These are phyloP conservation scores for Allophyes oxyacanthae DNA, from an alignment of 2,888 invertebrate species.

Conservation along the genomic window DNA sequence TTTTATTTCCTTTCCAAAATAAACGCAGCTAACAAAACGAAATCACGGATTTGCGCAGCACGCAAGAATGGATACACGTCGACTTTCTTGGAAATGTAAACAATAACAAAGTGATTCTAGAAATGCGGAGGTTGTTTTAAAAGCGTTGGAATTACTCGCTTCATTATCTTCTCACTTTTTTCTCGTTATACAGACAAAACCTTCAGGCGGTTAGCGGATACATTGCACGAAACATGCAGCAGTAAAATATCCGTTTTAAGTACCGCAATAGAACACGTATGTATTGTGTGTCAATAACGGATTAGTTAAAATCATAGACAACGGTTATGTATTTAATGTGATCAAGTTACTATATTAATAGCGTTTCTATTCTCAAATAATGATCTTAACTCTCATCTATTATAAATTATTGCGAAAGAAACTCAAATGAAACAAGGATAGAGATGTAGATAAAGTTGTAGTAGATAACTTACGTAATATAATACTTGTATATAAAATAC, in stretches of 20 bases:
- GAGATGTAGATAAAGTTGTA: background rate
- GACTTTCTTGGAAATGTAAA: conserved; percentile 38
- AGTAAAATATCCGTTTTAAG: conserved; percentile 44
- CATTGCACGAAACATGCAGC: conserved; percentile 40
- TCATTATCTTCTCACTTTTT: conserved; percentile 45
- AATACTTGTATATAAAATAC: conserved; percentile 8
- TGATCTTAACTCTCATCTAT: no score
- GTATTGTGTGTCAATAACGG: conserved; percentile 43
- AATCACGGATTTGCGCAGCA: conserved; percentile 32
- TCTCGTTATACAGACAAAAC: conserved; percentile 11
- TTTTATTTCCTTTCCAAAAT: conserved; percentile 65
- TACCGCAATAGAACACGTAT: conserved; percentile 44
- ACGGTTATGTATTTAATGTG: no score
- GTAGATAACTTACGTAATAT: conserved; percentile 4
- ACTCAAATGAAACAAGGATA: background rate
- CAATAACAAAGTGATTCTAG: conserved; percentile 47
- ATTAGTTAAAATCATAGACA: background rate
- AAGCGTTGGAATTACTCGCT: conserved; percentile 26
- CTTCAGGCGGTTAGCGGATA: conserved; percentile 19
- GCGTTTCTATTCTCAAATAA: no score
- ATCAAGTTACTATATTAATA: no score
- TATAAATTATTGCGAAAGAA: no score
- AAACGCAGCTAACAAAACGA: conserved; percentile 50
- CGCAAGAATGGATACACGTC: conserved; percentile 33
- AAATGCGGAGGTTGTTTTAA: conserved; percentile 34